These are phyloP conservation scores for Tridacna crocea DNA, from an alignment of 2,888 invertebrate species.

Conservation along the genomic window DNA sequence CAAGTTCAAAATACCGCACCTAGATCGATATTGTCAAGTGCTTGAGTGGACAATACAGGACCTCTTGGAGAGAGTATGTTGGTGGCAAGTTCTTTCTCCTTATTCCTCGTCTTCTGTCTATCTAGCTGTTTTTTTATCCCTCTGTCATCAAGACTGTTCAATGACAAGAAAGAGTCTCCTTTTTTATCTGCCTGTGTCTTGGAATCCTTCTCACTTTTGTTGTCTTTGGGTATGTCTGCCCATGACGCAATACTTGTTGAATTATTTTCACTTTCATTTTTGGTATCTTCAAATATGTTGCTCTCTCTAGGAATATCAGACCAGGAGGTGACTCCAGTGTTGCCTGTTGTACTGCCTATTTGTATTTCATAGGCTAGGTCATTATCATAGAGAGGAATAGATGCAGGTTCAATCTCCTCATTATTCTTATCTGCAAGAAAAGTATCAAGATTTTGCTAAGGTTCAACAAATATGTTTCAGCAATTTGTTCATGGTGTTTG, in stretches of 20 bases:
- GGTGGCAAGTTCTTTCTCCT: slow-evolving; percentile 63
- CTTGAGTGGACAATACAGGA: slow-evolving; percentile 67
- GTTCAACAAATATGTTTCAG: too few species aligned
- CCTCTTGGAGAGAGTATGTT: slow-evolving; percentile 66
- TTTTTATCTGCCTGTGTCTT: background rate
- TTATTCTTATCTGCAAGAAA: slow-evolving; percentile 29
- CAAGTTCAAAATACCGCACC: slow-evolving; percentile 53
- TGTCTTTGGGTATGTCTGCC: slow-evolving; percentile 41
- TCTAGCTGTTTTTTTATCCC: slow-evolving; percentile 54
- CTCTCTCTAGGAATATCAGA: slow-evolving; percentile 36
- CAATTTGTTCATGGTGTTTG: too few species aligned
- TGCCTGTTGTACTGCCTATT: slow-evolving; percentile 22
- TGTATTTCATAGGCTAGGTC: slow-evolving; percentile 59
- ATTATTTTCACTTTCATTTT: slow-evolving; percentile 6
- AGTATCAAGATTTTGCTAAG: background rate
- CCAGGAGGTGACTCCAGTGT: slow-evolving; percentile 33
- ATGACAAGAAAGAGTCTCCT: slow-evolving; percentile 22
- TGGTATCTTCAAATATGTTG: slow-evolving; percentile 1
- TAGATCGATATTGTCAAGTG: slow-evolving; percentile 71
- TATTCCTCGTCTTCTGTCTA: slow-evolving; percentile 57
- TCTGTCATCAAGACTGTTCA: slow-evolving; percentile 56
- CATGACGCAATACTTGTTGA: slow-evolving; percentile 26
- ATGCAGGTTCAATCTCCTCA: slow-evolving; percentile 2
- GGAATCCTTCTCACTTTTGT: slow-evolving; percentile 2
- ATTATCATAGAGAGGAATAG: slow-evolving; percentile 52